Conservation (phyloP, 2,888 invertebrate genomes). For the Frankliniella fusca region DNA sequence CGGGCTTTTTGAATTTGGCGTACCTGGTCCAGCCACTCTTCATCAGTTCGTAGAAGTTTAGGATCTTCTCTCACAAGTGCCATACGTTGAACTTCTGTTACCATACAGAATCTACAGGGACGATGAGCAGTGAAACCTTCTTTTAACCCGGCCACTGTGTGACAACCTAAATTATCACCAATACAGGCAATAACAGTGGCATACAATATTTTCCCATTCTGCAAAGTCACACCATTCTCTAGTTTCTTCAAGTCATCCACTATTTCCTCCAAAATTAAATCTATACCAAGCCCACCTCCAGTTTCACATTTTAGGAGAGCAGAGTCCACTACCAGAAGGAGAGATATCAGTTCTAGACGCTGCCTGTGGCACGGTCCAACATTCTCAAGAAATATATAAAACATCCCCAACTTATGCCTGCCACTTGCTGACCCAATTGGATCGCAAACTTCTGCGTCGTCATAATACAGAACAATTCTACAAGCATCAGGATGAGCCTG, state of each 20-base stretch:
- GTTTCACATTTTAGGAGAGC: not conserved
- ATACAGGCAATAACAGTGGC: not conserved
- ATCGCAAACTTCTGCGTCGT: not conserved
- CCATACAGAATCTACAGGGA: not conserved
- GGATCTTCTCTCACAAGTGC: not conserved
- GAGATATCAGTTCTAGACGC: not conserved
- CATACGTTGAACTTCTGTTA: not conserved
- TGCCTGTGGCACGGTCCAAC: not conserved
- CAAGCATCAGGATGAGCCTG: not conserved
- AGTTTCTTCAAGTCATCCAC: not conserved
- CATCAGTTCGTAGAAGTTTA: not conserved
- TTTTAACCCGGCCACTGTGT: not conserved
- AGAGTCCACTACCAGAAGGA: not conserved
- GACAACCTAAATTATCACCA: slow-evolving; percentile 12
- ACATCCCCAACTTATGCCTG: not conserved
- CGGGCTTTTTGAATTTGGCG: not conserved
- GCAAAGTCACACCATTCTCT: not conserved
- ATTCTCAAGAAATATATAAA: not conserved
- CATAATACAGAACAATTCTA: not conserved
- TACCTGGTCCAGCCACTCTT: not conserved
- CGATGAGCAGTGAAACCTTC: no score
- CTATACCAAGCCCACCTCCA: not conserved
- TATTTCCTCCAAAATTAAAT: not conserved
- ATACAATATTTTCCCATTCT: not conserved
- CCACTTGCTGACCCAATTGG: not conserved